Percentiles rank a stretch among this genome's conserved stretches.
These are phyloP conservation scores for Drosophila truncata DNA, from an alignment of 1,140 invertebrate species.

Conservation along the genomic window DNA sequence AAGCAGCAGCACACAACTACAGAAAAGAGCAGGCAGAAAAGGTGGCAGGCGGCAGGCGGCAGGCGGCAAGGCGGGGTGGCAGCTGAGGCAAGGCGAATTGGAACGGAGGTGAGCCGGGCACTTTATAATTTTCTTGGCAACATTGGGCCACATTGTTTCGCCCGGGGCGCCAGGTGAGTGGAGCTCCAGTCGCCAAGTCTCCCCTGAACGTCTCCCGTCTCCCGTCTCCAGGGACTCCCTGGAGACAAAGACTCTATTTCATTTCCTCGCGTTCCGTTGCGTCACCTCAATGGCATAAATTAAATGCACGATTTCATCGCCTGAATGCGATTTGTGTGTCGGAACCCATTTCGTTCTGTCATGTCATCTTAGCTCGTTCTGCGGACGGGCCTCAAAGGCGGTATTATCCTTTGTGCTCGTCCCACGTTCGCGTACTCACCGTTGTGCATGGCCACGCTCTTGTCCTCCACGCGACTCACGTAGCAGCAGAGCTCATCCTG, in stretches of 20 bases:
- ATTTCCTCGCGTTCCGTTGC: slow-evolving; percentile 44
- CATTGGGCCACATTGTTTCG: slow-evolving; percentile 65
- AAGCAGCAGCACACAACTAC: slow-evolving; percentile 61
- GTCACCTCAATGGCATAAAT: slow-evolving; percentile 52
- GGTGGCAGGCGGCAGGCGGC: slow-evolving; percentile 9
- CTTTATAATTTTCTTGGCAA: slow-evolving; percentile 68
- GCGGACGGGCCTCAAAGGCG: slow-evolving; percentile 15
- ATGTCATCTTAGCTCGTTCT: slow-evolving; percentile 11
- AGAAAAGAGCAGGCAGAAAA: slow-evolving; percentile 53
- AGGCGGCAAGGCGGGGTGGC: slow-evolving; percentile 17
- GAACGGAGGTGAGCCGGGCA: slow-evolving; percentile 40
- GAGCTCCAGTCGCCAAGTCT: background rate
- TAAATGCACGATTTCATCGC: slow-evolving; percentile 53
- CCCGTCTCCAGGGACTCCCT: background rate
- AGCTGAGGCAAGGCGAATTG: slow-evolving; percentile 4
- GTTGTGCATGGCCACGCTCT: slow-evolving; percentile 97
- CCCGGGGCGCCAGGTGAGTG: slow-evolving; percentile 38
- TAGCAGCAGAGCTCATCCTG: slow-evolving; percentile 99
- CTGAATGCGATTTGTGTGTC: slow-evolving; percentile 47
- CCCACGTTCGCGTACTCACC: slow-evolving; percentile 87
- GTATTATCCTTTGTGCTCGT: slow-evolving; percentile 6
- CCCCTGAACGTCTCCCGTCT: background rate
- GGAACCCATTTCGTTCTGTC: slow-evolving; percentile 44
- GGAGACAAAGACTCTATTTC: slow-evolving; percentile 50
- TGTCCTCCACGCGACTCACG: slow-evolving; percentile 97